Evolutionary conservation across 2,113 vertebrate genomes (phyloP), one percentile per base, ranked within the genome.

Genomic region (Amia ocellicauda): DNA sequence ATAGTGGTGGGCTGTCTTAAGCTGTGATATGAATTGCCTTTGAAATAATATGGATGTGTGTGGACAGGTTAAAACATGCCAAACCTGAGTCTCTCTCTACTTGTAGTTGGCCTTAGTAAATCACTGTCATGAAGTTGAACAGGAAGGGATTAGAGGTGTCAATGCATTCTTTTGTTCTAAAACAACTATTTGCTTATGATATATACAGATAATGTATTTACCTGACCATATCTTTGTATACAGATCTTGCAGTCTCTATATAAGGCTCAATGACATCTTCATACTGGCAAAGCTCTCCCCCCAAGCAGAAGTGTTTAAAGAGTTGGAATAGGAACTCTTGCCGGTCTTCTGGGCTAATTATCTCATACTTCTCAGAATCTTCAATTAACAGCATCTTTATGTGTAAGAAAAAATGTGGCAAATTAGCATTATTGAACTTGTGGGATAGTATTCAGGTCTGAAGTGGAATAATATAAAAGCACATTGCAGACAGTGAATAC

Each of bases 191-290:
- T 16, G 14, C 22, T 19, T 43, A 9, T 24, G 17, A 9, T 26
- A 17, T 64, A n/a, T 22, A 3, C 2, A 17, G 4, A 11, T 54
- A n/a, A 7, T 47, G 13, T 58, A 59, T 62, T 74, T 74, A 97
- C 97, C 93, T 94, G 74, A 98, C 85, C 23, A 98, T 80, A 58
- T 97, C 93, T 81, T 93, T 99, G 84, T 98, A 99, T 51, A 98
- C 85, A 20, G 82, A 73, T 74, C 92, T 94, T 9, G 94, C 88
- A 27, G 89, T 93, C 74, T 89, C 90, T 65, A 97, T 83, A 74
- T 98, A 99, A 1, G 92, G 91, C 11, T 66, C 79, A 49, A 98
- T 50, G n/a, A 63, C 63, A 75, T 98, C 95, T 80, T 99, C 97
- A 61, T 92, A 94, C 58, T 99, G 97, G 79, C 95, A 97, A 47